These are phyloP conservation scores for Morpho deidamia DNA, from an alignment of 2,888 invertebrate species.

Conservation along the genomic window DNA sequence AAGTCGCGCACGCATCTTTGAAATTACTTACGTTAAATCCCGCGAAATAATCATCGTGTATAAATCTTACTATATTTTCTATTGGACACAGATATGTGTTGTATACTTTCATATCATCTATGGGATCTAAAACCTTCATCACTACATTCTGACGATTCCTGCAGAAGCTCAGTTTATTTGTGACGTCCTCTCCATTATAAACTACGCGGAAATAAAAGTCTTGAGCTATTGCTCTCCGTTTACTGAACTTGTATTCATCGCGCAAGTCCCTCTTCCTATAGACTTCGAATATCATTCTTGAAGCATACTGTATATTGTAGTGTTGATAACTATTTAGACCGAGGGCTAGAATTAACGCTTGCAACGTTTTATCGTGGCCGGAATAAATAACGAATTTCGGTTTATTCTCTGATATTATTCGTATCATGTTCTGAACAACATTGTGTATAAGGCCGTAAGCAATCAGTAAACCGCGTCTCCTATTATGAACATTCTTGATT, in stretches of 20 bases:
- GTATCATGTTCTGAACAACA: constrained; percentile 87
- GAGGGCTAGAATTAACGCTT: constrained; percentile 88
- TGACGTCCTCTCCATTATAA: constrained; percentile 92
- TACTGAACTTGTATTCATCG: constrained; percentile 75
- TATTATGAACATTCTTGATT: constrained; percentile 79
- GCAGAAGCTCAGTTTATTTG: constrained; percentile 89
- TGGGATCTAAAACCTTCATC: constrained; percentile 61
- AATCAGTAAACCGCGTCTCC: constrained; percentile 82
- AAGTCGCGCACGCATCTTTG: constrained; percentile 86
- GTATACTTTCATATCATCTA: constrained; percentile 50
- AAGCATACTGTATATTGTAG: constrained; percentile 89
- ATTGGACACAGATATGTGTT: constrained; percentile 86
- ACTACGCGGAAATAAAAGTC: constrained; percentile 90
- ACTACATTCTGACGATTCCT: constrained; percentile 75
- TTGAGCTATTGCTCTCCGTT: constrained; percentile 76
- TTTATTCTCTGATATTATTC: constrained; percentile 86
- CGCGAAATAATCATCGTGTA: constrained; percentile 91
- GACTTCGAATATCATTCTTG: constrained; percentile 92
- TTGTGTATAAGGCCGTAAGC: constrained; percentile 91
- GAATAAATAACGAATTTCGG: constrained; percentile 90
- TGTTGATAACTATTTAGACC: constrained; percentile 82
- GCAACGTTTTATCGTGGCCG: constrained; percentile 94
- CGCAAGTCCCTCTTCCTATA: constrained; percentile 81
- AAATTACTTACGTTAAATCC: constrained; percentile 92
- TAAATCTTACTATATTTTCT: constrained; percentile 90